A percentile compares a stretch with the other conserved stretches of the same genome.
These are phyloP conservation scores for Eumeta japonica DNA, from an alignment of 1,140 invertebrate genomes.

Conservation along the genomic window DNA sequence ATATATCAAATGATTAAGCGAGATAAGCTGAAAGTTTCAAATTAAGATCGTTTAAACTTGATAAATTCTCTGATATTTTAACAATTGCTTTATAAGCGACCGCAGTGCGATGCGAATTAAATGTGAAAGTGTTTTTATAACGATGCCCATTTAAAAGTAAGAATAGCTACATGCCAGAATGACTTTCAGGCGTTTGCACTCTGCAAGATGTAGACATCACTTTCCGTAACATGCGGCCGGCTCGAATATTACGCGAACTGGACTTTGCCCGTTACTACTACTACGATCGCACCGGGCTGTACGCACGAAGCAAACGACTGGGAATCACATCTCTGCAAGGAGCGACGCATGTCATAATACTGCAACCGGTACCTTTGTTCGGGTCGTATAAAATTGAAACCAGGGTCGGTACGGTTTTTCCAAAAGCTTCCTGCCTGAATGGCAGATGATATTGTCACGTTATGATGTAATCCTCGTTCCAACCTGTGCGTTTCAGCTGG, in stretches of 20 bases:
- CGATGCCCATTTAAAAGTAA: too few relatives aligned
- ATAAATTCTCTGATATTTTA: too few relatives aligned
- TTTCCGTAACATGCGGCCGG: constrained; percentile 68
- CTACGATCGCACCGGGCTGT: constrained; percentile 63
- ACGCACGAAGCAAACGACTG: constrained; percentile 48
- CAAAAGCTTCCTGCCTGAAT: too few relatives aligned
- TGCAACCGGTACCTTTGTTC: constrained; percentile 63
- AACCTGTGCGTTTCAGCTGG: constrained; percentile 26
- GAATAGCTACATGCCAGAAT: constrained; percentile 6
- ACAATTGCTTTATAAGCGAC: too few relatives aligned
- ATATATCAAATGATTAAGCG: too few relatives aligned
- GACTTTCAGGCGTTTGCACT: constrained; percentile 62
- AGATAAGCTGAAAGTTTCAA: too few relatives aligned
- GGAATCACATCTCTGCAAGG: constrained; percentile 63
- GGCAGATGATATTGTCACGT: background rate
- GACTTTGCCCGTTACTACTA: constrained; percentile 72
- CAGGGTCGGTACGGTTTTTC: constrained; percentile 56
- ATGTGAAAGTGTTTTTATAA: too few relatives aligned
- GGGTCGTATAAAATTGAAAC: constrained; percentile 64
- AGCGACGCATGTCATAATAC: constrained; percentile 61
- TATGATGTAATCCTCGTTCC: background rate
- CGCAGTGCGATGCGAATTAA: too few relatives aligned
- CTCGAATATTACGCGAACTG: constrained; percentile 67
- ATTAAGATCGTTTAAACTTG: too few relatives aligned
- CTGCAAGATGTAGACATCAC: constrained; percentile 69